A percentile compares a stretch with the other conserved stretches of the same genome.
Evolutionary conservation across 2,797 vertebrate genomes (phyloP).

Genomic region (Lophius americanus): DNA sequence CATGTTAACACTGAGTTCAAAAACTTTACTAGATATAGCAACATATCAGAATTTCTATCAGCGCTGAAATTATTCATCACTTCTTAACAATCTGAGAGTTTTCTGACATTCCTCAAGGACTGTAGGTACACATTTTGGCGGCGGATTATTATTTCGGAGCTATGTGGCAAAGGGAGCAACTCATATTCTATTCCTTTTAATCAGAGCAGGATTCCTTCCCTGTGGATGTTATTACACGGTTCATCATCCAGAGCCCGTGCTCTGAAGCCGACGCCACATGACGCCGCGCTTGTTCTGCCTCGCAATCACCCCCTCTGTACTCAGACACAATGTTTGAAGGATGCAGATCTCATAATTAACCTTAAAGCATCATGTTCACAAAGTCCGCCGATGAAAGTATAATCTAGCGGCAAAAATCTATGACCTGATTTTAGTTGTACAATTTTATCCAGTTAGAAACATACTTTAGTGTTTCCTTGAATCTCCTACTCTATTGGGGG

Average conservation of each 20-base stretch:
- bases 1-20: no score
- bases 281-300: constrained; percentile 27
- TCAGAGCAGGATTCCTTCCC: constrained; percentile 62
- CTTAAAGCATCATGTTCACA: constrained; percentile 5
- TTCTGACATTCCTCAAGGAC: constrained; percentile 4
- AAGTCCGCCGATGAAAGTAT: not conserved
- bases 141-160: constrained; percentile 28
- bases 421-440: no score
- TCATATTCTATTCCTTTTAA: constrained; percentile 71
- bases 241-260: constrained; percentile 54
- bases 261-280: constrained; percentile 28
- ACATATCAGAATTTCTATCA: no score
- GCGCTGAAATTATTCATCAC: no score
- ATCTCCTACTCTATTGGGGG: no score
- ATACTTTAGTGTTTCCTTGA: no score
- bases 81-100: not conserved
- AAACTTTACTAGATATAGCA: no score
- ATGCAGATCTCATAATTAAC: constrained; percentile 25
- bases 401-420: not conserved
- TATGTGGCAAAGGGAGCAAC: constrained; percentile 27
- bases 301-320: constrained; percentile 29
- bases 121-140: constrained; percentile 18
- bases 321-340: constrained; percentile 14
- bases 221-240: constrained; percentile 71
- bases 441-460: no score